phyloP scores from a whole-genome alignment of 2,888 invertebrate species.

The Apeira syringaria region DNA sequence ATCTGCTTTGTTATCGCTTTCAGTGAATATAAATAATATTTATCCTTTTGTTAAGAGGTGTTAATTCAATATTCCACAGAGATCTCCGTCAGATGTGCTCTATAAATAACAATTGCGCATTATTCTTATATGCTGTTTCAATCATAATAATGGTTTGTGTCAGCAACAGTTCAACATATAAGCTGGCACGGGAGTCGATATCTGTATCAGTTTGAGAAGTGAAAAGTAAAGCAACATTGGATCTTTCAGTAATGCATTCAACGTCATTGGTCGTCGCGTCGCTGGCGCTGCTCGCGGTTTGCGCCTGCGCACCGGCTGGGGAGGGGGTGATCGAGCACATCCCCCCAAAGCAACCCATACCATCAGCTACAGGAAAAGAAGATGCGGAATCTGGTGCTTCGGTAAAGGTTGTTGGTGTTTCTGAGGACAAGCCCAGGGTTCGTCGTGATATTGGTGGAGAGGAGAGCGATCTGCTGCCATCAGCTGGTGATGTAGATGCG shows the following conservation, averaged over 20 bases:
- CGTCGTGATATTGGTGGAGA: slow-evolving; percentile 62
- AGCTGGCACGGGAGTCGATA: slow-evolving; percentile 30
- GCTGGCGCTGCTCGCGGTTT: slow-evolving; percentile 67
- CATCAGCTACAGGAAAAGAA: slow-evolving; percentile 71
- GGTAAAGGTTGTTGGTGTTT: slow-evolving; percentile 64
- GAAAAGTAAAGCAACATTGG: slow-evolving; percentile 63
- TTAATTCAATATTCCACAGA: slow-evolving; percentile 32
- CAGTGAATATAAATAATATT: background rate
- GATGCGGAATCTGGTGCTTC: slow-evolving; percentile 72
- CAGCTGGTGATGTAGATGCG: slow-evolving; percentile 54
- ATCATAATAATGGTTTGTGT: slow-evolving; percentile 61
- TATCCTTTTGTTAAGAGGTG: background rate
- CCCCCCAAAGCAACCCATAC: slow-evolving; percentile 69
- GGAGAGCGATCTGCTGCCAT: slow-evolving; percentile 69
- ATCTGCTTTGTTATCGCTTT: background rate
- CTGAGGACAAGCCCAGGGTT: slow-evolving; percentile 47
- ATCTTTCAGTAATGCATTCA: slow-evolving; percentile 71
- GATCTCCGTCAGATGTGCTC: slow-evolving; percentile 59
- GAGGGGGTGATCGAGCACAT: slow-evolving; percentile 73
- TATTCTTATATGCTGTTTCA: slow-evolving; percentile 56
- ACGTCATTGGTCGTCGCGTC: slow-evolving; percentile 70
- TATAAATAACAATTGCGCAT: slow-evolving; percentile 58
- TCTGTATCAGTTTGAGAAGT: slow-evolving; percentile 42
- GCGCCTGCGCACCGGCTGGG: slow-evolving; percentile 63
- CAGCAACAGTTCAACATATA: slow-evolving; percentile 60